Base-by-base conservation (phyloP, 1,140 invertebrate species). In the Sweltsa coloradensis region DNA sequence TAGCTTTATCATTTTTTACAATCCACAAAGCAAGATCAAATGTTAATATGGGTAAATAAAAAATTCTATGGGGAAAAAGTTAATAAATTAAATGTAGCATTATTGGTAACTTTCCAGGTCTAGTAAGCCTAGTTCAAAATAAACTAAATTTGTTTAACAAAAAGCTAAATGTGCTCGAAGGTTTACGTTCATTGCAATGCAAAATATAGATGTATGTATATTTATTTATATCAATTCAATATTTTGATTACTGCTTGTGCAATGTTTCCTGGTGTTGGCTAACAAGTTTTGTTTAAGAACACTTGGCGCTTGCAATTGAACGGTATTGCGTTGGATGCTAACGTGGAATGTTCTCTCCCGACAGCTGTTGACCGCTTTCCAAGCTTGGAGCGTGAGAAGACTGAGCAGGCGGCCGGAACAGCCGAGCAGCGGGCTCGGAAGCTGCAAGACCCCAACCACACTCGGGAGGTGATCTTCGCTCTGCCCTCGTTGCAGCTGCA, bases 401-500 rank as follows among this genome's bases (percentile, higher is more conserved):
- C 59, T 24, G 77, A 81, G 49, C 22, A 26, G 47, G 42, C 50
- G 47, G 23, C 19, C 41, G 49, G 9, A 36, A 51, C 51, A 0
- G 57, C 56, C 25, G 51, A 53, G 49, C 52, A 60, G 55, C 40
- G 63, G 51, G 53, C 59, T 52, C 41, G 54, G 24, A 82, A 86
- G 61, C 67, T 78, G 27, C 78, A 82, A 49, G 85, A 90, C 56
- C 84, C 83, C 36, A 86, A 86, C 58, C 91, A 97, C 60, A 88
- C 84, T 41, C 76, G 88, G 25, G 94, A 97, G 72, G 86, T 94
- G 3, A 95, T 97, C 60, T 97, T 97, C 71, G 89, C 89, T 5
- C 66, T 97, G 50, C 94, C 94, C 0, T 85, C 87, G 16, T 69
- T 97, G 54, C 89, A 94, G 67, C 70, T 97, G 49, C 85, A 94